These are phyloP conservation scores for Hydrocynus forskahlii DNA, from an alignment of 2,797 vertebrate species.

Conservation along the genomic window DNA sequence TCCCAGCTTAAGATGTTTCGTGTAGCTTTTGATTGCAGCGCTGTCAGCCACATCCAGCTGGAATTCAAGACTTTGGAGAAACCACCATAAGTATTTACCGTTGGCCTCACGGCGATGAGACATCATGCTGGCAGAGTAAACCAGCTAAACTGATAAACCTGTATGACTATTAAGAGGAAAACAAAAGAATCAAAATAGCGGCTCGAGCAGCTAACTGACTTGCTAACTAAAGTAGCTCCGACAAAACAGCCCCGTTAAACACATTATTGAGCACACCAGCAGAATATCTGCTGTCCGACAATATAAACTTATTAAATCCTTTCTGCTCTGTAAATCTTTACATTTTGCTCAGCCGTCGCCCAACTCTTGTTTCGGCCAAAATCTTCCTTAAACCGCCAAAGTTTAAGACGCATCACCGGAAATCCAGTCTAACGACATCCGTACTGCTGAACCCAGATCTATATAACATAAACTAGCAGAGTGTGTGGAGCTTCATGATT, in stretches of 20 bases:
- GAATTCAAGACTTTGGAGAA: slow-evolving; percentile 81
- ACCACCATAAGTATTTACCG: slow-evolving; percentile 80
- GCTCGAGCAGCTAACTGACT: not conserved
- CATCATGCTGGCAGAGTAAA: slow-evolving; percentile 46
- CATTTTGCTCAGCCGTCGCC: not conserved
- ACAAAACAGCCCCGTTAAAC: not conserved
- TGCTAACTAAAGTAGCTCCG: not conserved
- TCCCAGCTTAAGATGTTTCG: slow-evolving; percentile 71
- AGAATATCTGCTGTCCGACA: not conserved
- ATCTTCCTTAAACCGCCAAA: slow-evolving; percentile 60
- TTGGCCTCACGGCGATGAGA: slow-evolving; percentile 62
- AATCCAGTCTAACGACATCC: slow-evolving; percentile 18
- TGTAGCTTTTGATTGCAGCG: slow-evolving; percentile 58
- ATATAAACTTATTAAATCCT: not conserved
- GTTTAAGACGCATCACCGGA: slow-evolving; percentile 48
- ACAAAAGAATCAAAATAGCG: not conserved
- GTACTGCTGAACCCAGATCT: not conserved
- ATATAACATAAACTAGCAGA: not conserved
- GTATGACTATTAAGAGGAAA: not conserved
- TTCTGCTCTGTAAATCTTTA: not conserved
- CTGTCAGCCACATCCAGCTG: slow-evolving; percentile 50
- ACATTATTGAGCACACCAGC: not conserved
- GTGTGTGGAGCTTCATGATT: not conserved
- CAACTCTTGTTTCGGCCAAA: not conserved
- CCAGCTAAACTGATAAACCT: not conserved